phyloP scores from a whole-genome alignment of 2,888 invertebrate species.

The Bellardia bayeri region DNA sequence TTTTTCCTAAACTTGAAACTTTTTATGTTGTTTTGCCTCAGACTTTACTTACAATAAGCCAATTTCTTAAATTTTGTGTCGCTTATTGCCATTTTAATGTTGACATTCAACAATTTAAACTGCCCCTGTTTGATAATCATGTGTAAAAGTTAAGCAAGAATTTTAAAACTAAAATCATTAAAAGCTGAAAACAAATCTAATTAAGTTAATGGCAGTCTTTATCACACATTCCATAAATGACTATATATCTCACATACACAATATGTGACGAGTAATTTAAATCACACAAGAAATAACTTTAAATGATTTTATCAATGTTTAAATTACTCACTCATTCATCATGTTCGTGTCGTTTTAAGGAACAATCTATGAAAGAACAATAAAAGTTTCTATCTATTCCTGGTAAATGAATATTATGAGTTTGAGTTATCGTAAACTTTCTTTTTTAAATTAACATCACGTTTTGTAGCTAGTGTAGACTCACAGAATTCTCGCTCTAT shows the following conservation, averaged over 20 bases:
- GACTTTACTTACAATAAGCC: too few species aligned
- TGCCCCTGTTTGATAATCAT: not conserved
- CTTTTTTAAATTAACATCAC: conserved; percentile 22
- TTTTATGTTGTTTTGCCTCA: not conserved
- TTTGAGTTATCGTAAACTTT: not conserved
- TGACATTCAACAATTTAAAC: not conserved
- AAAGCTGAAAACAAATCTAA: conserved; percentile 9
- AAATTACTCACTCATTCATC: not conserved
- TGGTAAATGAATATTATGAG: not conserved
- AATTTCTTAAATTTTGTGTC: too few species aligned
- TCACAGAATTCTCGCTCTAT: not conserved
- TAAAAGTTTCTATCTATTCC: not conserved
- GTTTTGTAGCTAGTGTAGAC: not conserved
- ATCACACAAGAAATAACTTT: not conserved
- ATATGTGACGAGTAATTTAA: too few species aligned
- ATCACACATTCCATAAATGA: not conserved
- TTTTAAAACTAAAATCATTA: conserved; percentile 21
- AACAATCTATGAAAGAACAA: conserved; percentile 13
- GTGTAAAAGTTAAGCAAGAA: conserved; percentile 1
- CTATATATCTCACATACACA: not conserved
- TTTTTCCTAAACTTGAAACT: too few species aligned
- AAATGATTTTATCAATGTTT: not conserved
- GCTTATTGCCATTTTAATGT: not conserved
- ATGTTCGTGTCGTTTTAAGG: not conserved
- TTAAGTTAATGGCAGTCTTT: conserved; percentile 23